A percentile compares a stretch with the other conserved stretches of the same genome.
phyloP scores from a whole-genome alignment of 2,797 vertebrate species.

The Coregonus ussuriensis region DNA sequence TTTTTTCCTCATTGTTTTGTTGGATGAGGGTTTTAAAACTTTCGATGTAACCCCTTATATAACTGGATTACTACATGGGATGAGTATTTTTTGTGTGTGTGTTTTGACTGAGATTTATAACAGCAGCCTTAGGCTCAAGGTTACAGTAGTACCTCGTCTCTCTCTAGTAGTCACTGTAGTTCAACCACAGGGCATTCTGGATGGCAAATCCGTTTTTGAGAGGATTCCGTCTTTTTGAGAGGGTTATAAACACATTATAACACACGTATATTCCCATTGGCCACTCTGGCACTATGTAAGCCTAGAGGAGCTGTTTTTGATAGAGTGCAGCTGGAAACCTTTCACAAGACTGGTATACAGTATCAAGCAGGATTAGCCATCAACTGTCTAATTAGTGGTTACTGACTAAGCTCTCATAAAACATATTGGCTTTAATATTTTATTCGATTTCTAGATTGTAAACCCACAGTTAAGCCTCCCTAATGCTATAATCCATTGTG shows the following conservation, averaged over 20 bases:
- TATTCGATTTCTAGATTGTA: constrained; percentile 20
- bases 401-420: neutral
- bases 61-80: neutral
- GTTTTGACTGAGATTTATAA: constrained; percentile 7
- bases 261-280: neutral
- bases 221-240: neutral
- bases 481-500: neutral
- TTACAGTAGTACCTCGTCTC: neutral
- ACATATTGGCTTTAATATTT: constrained; percentile 17
- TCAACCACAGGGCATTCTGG: neutral
- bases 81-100: neutral
- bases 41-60: neutral
- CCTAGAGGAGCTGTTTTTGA: neutral
- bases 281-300: neutral
- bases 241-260: neutral
- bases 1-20: neutral
- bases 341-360: neutral
- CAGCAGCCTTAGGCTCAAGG: constrained; percentile 15
- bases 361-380: neutral
- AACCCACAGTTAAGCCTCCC: constrained; percentile 6
- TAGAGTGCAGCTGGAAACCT: neutral
- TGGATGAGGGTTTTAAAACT: constrained; percentile 4
- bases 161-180: neutral
- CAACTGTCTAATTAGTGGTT: constrained; percentile 15
- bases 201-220: neutral